Percentiles rank a stretch among this genome's conserved stretches.
Evolutionary conservation across 2,888 invertebrate species (phyloP).

Genomic region (Pollenia amentaria): DNA sequence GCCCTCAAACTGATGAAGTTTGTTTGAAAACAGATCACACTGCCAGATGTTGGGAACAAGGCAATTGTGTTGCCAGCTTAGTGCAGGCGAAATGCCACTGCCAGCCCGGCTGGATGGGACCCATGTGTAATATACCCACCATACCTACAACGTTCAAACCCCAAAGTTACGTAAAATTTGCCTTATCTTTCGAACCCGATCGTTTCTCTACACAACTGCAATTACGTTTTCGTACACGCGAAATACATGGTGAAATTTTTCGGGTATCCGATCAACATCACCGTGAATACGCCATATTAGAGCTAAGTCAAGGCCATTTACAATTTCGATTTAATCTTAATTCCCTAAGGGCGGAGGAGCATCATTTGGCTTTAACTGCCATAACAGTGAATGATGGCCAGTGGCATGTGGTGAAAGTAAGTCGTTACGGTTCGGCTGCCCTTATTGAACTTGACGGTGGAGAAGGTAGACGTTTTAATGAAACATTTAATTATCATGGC

Average conservation of each 20-base stretch:
- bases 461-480: slow-evolving; percentile 95
- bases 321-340: slow-evolving; percentile 97
- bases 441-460: slow-evolving; percentile 96
- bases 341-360: slow-evolving; percentile 94
- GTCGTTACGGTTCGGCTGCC: slow-evolving; percentile 95
- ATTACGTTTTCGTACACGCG: slow-evolving; percentile 95
- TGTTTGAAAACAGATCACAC: slow-evolving; percentile 94
- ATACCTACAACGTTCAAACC: slow-evolving; percentile 95
- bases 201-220: slow-evolving; percentile 96
- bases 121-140: slow-evolving; percentile 92
- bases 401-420: slow-evolving; percentile 97
- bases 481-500: slow-evolving; percentile 94
- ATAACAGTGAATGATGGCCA: slow-evolving; percentile 97
- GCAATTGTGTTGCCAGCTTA: slow-evolving; percentile 95
- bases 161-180: slow-evolving; percentile 97
- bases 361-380: slow-evolving; percentile 93
- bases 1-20: slow-evolving; percentile 95
- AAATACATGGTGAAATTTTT: slow-evolving; percentile 96
- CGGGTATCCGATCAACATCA: slow-evolving; percentile 97
- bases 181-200: slow-evolving; percentile 96
- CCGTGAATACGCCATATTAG: slow-evolving; percentile 95
- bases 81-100: slow-evolving; percentile 96
- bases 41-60: slow-evolving; percentile 95
- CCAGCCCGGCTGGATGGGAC: slow-evolving; percentile 97
- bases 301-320: slow-evolving; percentile 92